Conservation (phyloP, 1,140 invertebrate genomes). For the Heliothis virescens region DNA sequence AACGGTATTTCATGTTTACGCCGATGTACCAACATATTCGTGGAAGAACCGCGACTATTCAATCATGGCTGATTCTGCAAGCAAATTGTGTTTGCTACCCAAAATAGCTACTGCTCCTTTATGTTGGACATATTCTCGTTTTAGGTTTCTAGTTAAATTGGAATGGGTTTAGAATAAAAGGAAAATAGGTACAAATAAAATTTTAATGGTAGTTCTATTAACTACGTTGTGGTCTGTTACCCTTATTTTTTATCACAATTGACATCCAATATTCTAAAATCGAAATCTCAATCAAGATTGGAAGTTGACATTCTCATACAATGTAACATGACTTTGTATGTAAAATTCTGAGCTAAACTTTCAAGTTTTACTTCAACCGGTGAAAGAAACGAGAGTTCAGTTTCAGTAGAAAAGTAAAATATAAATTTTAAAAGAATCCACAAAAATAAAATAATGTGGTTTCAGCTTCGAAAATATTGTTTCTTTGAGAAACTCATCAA, state of each 20-base stretch:
- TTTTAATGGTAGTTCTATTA: no score
- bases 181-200: no score
- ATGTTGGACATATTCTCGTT: background rate
- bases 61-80: constrained; percentile 13
- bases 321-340: background rate
- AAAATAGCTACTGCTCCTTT: background rate
- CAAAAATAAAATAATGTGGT: no score
- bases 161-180: no score
- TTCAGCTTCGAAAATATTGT: no score
- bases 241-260: no score
- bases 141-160: background rate
- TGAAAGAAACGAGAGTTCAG: background rate
- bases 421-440: no score
- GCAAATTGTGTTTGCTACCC: background rate
- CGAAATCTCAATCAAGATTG: background rate
- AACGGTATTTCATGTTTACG: constrained; percentile 38
- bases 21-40: background rate
- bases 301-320: background rate
- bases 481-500: no score
- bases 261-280: no score
- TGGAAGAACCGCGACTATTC: constrained; percentile 31
- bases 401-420: background rate
- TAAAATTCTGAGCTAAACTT: background rate
- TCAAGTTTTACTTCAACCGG: background rate
- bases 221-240: no score